These are phyloP conservation scores for Amphiduros pacificus DNA, from an alignment of 2,888 invertebrate genomes.

Conservation along the genomic window DNA sequence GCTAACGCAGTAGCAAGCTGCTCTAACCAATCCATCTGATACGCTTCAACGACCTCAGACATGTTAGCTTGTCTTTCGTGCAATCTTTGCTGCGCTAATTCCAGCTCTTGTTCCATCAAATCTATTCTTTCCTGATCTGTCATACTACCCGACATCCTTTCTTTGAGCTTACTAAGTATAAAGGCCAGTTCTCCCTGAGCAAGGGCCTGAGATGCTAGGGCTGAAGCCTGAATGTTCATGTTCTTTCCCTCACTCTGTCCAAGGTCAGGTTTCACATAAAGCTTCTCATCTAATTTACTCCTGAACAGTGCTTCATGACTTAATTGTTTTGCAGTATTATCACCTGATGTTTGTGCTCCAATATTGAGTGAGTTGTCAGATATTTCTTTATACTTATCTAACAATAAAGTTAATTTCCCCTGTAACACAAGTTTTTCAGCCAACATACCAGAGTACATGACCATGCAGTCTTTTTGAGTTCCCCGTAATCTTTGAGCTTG, in stretches of 20 bases:
- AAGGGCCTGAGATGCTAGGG: conserved; percentile 26
- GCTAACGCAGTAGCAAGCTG: background rate
- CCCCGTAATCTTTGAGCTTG: background rate
- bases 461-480: conserved; percentile 58
- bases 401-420: conserved; percentile 35
- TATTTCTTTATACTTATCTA: conserved; percentile 1
- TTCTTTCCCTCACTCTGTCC: background rate
- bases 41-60: conserved; percentile 9
- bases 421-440: conserved; percentile 66
- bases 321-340: background rate
- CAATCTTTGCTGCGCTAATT: conserved; percentile 9
- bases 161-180: conserved; percentile 64
- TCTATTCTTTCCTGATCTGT: conserved; percentile 54
- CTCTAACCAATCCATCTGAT: conserved; percentile 5
- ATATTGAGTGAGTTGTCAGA: background rate
- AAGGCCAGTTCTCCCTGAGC: conserved; percentile 50
- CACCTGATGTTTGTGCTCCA: background rate
- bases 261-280: conserved; percentile 3
- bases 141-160: conserved; percentile 68
- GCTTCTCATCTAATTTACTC: conserved; percentile 31
- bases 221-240: background rate
- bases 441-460: conserved; percentile 76
- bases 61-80: conserved; percentile 5
- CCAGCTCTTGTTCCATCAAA: conserved; percentile 11
- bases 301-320: conserved; percentile 15